Evolutionary conservation across 2,888 invertebrate genomes (phyloP).

Genomic region (Erebia palarica): DNA sequence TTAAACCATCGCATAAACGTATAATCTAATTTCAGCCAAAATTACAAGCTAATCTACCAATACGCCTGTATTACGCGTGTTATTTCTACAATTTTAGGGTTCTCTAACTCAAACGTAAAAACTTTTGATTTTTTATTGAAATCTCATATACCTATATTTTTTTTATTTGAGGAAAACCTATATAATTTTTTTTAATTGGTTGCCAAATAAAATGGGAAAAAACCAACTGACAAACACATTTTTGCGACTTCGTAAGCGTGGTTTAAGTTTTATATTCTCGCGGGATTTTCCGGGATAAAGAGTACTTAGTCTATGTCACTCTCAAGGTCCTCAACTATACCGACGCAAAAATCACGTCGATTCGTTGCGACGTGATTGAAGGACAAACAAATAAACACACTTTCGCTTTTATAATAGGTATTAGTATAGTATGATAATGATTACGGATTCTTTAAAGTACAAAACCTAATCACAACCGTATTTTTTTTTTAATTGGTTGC

Average conservation of each 20-base stretch:
- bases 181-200: too few relatives aligned
- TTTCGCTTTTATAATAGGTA: not conserved
- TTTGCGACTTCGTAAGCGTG: too few relatives aligned
- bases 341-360: too few relatives aligned
- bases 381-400: not conserved
- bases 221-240: too few relatives aligned
- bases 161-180: too few relatives aligned
- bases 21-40: constrained; percentile 44
- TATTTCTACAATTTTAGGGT: constrained; percentile 32
- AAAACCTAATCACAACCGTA: constrained; percentile 3
- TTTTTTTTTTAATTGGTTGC: not conserved
- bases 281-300: too few relatives aligned
- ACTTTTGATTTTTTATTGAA: not conserved
- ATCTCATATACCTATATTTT: too few relatives aligned
- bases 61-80: constrained; percentile 50
- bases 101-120: not conserved
- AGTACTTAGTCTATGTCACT: too few relatives aligned
- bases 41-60: constrained; percentile 49
- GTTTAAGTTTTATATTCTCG: too few relatives aligned
- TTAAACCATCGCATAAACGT: constrained; percentile 5
- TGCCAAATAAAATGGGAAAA: too few relatives aligned
- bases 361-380: too few relatives aligned
- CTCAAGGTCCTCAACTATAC: too few relatives aligned
- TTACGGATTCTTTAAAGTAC: not conserved
- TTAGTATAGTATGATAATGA: not conserved